Base-by-base conservation (phyloP, 2,113 vertebrate genomes). In the Hepsetus odoe region DNA sequence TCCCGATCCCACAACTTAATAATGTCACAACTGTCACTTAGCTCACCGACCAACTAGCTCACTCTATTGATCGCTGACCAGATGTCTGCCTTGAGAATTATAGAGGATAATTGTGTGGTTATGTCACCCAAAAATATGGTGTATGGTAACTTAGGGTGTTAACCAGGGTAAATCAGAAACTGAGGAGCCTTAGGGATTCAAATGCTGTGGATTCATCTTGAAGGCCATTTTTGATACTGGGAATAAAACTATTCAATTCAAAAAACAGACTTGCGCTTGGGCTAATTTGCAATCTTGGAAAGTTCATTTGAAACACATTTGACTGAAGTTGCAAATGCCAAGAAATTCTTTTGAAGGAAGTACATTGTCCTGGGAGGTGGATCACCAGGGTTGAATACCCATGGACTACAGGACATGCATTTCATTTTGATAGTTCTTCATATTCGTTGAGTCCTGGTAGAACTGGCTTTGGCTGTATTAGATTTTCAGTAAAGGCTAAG, bases 1-100 rank as follows among this genome's bases (percentile, higher is more conserved):
- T 78, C 65, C 62, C 66, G 83, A 84, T 79, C 78, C 61, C 33
- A 76, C 61, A 59, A 76, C 78, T 84, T 86, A 81, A 80, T 82
- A 80, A 81, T 81, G 80, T 81, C 83, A 76, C 61, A 53, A 61
- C 82, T 82, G 80, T 77, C 72, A 77, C 56, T 72, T 59, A 49
- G 26, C 16, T 26, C 38, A 35, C 11, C 30, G 61, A 22, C 44
- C 65, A 26, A 24, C 46, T 71, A 67, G 44, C 22, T 24, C 10
- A 40, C 28, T 46, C 22, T 76, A 82, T 80, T 82, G 74, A 82
- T 75, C 44, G 62, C 74, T 26, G 30, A 69, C 53, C 72, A 73
- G 46, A 77, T 64, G 35, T 65, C 55, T 42, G 62, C 68, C 56
- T 76, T 61, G 5, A 68, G 55, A 40, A n/a, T n/a, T n/a, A n/a